These are phyloP conservation scores for Odontocerum albicorne DNA, from an alignment of 2,888 invertebrate genomes.

Conservation along the genomic window DNA sequence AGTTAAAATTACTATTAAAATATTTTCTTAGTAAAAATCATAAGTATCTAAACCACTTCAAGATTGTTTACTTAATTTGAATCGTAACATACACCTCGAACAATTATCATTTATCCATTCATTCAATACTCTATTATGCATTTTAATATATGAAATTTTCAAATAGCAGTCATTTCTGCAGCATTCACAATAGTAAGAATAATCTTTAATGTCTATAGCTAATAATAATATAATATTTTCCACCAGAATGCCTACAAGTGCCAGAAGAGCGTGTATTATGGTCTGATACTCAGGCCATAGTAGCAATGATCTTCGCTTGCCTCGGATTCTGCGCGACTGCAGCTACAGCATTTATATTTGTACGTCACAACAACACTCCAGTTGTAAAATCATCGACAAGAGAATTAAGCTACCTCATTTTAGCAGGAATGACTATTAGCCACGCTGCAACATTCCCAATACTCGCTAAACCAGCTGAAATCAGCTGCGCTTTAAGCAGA, in stretches of 20 bases:
- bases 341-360: constrained; percentile 62
- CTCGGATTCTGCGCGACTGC: constrained; percentile 65
- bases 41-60: no score
- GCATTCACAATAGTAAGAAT: no score
- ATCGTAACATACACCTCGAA: neutral
- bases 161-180: no score
- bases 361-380: constrained; percentile 71
- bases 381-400: constrained; percentile 72
- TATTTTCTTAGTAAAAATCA: no score
- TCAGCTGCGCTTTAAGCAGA: constrained; percentile 61
- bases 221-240: no score
- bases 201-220: no score
- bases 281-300: constrained; percentile 63
- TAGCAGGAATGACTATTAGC: constrained; percentile 60
- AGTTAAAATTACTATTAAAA: no score
- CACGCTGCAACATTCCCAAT: constrained; percentile 66
- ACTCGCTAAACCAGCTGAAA: constrained; percentile 60
- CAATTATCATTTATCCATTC: neutral
- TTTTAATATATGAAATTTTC: neutral
- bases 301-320: constrained; percentile 60
- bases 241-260: constrained; percentile 60
- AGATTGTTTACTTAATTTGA: no score
- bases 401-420: constrained; percentile 70
- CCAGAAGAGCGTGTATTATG: constrained; percentile 64
- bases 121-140: neutral